These are phyloP conservation scores for Incurvaria masculella DNA, from an alignment of 2,888 invertebrate genomes.

Conservation along the genomic window DNA sequence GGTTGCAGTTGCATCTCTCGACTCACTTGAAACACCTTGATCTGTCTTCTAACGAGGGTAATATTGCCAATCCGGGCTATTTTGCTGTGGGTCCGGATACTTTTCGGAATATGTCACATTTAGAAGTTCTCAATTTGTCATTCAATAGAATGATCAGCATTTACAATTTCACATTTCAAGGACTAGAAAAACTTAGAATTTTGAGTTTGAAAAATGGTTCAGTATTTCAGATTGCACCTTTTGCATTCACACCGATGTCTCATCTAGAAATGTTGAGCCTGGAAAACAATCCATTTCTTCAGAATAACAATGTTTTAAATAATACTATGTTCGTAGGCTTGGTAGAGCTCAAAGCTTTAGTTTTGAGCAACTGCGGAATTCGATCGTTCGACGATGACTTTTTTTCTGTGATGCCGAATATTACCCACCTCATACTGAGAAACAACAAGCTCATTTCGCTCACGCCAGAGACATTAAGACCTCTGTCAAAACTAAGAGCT, in stretches of 20 bases:
- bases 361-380: constrained; percentile 50
- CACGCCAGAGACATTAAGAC: constrained; percentile 36
- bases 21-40: constrained; percentile 48
- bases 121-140: constrained; percentile 49
- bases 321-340: constrained; percentile 45
- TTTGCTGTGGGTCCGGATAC: constrained; percentile 49
- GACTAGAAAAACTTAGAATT: constrained; percentile 42
- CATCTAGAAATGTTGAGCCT: constrained; percentile 49
- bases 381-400: constrained; percentile 42
- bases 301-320: constrained; percentile 38
- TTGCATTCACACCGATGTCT: constrained; percentile 41
- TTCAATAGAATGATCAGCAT: constrained; percentile 53
- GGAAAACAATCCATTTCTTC: constrained; percentile 49
- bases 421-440: constrained; percentile 48
- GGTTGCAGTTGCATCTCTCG: constrained; percentile 47
- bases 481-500: constrained; percentile 37
- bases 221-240: constrained; percentile 43
- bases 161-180: constrained; percentile 47
- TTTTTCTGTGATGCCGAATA: constrained; percentile 45
- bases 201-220: constrained; percentile 53
- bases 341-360: constrained; percentile 42
- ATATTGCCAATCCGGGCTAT: constrained; percentile 36
- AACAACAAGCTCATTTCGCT: constrained; percentile 47
- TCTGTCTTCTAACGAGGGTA: constrained; percentile 49
- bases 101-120: constrained; percentile 43